These are phyloP conservation scores for Erpobdella octoculata DNA, from an alignment of 2,888 invertebrate genomes.

Conservation along the genomic window DNA sequence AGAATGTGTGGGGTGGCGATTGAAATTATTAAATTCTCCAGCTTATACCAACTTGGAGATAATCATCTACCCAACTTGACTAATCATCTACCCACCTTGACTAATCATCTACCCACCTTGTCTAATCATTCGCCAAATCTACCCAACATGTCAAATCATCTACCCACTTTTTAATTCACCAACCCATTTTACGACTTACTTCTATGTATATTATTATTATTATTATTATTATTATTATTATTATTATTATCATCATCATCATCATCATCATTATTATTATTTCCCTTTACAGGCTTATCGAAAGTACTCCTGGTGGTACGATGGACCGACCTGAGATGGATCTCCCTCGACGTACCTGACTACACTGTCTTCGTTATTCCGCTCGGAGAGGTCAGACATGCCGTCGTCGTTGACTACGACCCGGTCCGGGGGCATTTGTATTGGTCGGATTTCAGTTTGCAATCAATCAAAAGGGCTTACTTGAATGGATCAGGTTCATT, in stretches of 20 bases:
- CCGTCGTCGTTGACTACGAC: slow-evolving; percentile 48
- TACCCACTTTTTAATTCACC: no score
- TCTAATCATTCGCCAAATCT: no score
- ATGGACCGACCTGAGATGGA: slow-evolving; percentile 72
- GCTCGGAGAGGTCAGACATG: slow-evolving; percentile 74
- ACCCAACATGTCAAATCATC: no score
- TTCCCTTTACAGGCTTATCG: slow-evolving; percentile 60
- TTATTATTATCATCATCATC: background rate
- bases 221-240: background rate
- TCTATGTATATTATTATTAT: background rate
- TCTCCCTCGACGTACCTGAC: slow-evolving; percentile 68
- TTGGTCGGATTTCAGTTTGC: slow-evolving; percentile 82
- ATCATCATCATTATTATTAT: background rate
- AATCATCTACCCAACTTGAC: no score
- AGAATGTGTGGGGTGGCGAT: no score
- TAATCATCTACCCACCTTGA: no score
- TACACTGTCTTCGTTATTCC: slow-evolving; percentile 67
- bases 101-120: no score
- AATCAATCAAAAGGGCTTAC: slow-evolving; percentile 69
- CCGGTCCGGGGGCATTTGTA: slow-evolving; percentile 59
- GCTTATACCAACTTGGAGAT: no score
- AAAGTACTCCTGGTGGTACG: slow-evolving; percentile 78
- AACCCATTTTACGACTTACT: background rate
- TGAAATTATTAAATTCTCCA: no score
- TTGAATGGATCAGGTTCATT: slow-evolving; percentile 70